phyloP scores from a whole-genome alignment of 2,797 vertebrate genomes.

The Lepus townsendii region DNA sequence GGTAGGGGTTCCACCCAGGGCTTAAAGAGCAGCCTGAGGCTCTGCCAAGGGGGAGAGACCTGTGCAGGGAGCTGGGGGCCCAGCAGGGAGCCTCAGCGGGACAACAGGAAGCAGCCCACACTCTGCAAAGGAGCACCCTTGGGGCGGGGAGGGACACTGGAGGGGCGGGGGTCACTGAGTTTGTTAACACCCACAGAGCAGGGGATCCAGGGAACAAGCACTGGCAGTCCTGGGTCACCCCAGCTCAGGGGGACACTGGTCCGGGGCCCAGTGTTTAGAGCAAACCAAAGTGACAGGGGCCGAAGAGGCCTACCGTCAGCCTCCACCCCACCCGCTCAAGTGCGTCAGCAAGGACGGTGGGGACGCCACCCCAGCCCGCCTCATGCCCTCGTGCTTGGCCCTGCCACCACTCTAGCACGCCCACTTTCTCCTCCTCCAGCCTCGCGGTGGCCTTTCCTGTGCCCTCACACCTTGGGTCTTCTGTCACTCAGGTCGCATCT shows the following conservation, averaged over 20 bases:
- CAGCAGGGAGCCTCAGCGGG: background rate
- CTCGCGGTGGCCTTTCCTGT: background rate
- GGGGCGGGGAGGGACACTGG: background rate
- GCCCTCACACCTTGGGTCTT: background rate
- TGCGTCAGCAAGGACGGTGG: background rate
- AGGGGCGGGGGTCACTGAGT: background rate
- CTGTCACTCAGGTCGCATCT: background rate
- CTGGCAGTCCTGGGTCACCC: background rate
- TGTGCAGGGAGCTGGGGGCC: slow-evolving; percentile 24
- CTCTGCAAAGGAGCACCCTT: background rate
- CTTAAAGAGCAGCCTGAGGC: slow-evolving; percentile 8
- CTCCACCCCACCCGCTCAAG: background rate
- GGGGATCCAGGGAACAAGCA: slow-evolving; percentile 57
- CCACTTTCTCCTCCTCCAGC: background rate
- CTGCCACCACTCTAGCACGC: background rate
- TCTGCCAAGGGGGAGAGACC: slow-evolving; percentile 60
- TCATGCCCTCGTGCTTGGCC: background rate
- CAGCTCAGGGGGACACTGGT: slow-evolving; percentile 37
- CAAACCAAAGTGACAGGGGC: slow-evolving; percentile 31
- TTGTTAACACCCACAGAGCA: slow-evolving; percentile 50
- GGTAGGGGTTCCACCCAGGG: background rate
- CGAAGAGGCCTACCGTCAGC: background rate
- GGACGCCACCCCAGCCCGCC: background rate
- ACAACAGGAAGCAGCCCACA: slow-evolving; percentile 60
- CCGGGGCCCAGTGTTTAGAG: background rate